Evolutionary conservation across 1,140 invertebrate species (phyloP).

Genomic region (Diploscapter pachys): DNA sequence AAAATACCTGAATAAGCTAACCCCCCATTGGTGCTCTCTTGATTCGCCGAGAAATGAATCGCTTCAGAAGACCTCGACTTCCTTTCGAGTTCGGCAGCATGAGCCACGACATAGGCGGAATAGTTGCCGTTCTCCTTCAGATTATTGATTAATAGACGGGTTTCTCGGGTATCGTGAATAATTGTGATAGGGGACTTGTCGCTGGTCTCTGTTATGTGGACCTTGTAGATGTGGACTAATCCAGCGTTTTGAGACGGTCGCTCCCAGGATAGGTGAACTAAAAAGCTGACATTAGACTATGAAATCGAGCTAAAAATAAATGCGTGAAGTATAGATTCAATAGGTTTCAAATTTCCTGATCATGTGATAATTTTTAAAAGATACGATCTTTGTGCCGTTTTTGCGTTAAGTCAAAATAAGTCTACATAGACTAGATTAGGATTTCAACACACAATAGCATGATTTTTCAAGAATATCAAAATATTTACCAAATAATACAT

Average conservation of each 20-base stretch:
- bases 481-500: too few relatives aligned
- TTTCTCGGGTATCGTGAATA: slow-evolving; percentile 4
- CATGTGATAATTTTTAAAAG: too few relatives aligned
- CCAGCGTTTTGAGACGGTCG: neutral
- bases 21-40: neutral
- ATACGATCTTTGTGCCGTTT: too few relatives aligned
- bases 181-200: neutral
- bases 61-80: neutral
- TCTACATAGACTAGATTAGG: too few relatives aligned
- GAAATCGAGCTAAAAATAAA: too few relatives aligned
- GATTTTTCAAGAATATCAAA: too few relatives aligned
- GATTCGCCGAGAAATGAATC: slow-evolving; percentile 6
- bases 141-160: neutral
- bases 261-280: slow-evolving; percentile 12
- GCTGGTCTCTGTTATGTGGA: slow-evolving; percentile 3
- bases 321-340: too few relatives aligned
- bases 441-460: too few relatives aligned
- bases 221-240: slow-evolving; percentile 13
- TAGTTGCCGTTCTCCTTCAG: neutral
- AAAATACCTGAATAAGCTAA: too few relatives aligned
- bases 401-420: too few relatives aligned
- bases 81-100: neutral
- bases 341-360: too few relatives aligned
- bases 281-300: neutral
- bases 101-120: slow-evolving; percentile 16